Evolutionary conservation across 2,888 invertebrate genomes (phyloP).

Genomic region (Phalera bucephala): DNA sequence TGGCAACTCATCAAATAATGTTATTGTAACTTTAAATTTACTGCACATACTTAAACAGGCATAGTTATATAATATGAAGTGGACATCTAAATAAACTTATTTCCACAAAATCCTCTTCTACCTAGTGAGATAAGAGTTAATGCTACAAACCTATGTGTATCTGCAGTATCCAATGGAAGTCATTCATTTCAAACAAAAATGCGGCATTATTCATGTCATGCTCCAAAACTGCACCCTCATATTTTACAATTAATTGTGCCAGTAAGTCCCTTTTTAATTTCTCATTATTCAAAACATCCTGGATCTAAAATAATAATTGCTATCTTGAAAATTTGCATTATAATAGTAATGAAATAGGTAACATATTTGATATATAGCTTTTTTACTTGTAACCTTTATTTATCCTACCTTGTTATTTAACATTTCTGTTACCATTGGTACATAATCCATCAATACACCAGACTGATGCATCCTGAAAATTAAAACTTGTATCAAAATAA

Average conservation of each 20-base stretch:
- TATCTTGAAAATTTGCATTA: too few species aligned
- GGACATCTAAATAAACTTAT: too few species aligned
- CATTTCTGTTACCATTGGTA: slow-evolving; percentile 77
- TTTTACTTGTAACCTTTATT: too few species aligned
- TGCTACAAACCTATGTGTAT: slow-evolving; percentile 74
- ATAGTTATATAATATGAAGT: too few species aligned
- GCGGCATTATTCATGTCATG: slow-evolving; percentile 77
- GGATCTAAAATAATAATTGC: slow-evolving; percentile 54
- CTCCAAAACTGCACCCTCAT: slow-evolving; percentile 75
- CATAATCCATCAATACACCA: slow-evolving; percentile 82
- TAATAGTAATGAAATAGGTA: too few species aligned
- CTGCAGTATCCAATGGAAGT: slow-evolving; percentile 84
- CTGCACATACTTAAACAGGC: too few species aligned
- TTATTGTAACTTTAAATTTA: too few species aligned
- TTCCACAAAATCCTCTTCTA: too few species aligned
- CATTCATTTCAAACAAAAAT: slow-evolving; percentile 84
- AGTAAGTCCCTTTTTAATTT: slow-evolving; percentile 69
- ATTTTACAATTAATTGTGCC: slow-evolving; percentile 73
- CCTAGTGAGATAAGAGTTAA: too few species aligned
- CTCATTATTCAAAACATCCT: slow-evolving; percentile 67
- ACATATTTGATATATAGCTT: too few species aligned
- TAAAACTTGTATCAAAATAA: slow-evolving; percentile 1
- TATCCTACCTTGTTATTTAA: slow-evolving; percentile 72
- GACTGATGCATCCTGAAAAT: slow-evolving; percentile 74
- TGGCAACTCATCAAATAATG: too few species aligned